phyloP scores from a whole-genome alignment of 2,797 vertebrate species.

The Nothura maculosa region DNA sequence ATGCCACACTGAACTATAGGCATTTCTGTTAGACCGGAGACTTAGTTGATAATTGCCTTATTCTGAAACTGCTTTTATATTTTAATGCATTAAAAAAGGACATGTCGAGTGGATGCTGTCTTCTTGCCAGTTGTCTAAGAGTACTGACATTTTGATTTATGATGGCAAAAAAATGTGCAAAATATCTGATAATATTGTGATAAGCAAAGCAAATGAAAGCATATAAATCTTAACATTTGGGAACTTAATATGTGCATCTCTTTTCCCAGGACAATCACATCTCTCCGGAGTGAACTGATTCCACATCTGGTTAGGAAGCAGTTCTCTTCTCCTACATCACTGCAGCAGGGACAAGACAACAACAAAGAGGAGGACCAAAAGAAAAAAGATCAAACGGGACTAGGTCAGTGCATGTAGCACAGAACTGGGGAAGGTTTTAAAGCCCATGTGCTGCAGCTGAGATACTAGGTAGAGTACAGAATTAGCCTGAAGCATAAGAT shows the following conservation, averaged over 20 bases:
- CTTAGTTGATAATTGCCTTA: background rate
- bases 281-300: conserved; percentile 94
- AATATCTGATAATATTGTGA: background rate
- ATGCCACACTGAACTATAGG: background rate
- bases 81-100: background rate
- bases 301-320: conserved; percentile 96
- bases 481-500: background rate
- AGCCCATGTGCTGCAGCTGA: background rate
- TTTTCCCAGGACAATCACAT: conserved; percentile 90
- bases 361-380: conserved; percentile 84
- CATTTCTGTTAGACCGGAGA: background rate
- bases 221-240: background rate
- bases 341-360: conserved; percentile 77
- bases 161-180: background rate
- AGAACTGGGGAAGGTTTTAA: background rate
- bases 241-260: conserved; percentile 20
- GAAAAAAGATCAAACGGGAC: conserved; percentile 83
- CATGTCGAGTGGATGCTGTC: background rate
- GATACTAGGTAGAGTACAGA: background rate
- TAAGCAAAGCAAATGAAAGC: background rate
- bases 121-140: background rate
- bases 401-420: conserved; percentile 80
- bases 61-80: background rate
- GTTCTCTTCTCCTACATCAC: conserved; percentile 86
- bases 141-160: conserved; percentile 29